Percentiles rank a stretch among this genome's conserved stretches.
phyloP scores from a whole-genome alignment of 1,140 invertebrate genomes.

The Neodiprion lecontei region DNA sequence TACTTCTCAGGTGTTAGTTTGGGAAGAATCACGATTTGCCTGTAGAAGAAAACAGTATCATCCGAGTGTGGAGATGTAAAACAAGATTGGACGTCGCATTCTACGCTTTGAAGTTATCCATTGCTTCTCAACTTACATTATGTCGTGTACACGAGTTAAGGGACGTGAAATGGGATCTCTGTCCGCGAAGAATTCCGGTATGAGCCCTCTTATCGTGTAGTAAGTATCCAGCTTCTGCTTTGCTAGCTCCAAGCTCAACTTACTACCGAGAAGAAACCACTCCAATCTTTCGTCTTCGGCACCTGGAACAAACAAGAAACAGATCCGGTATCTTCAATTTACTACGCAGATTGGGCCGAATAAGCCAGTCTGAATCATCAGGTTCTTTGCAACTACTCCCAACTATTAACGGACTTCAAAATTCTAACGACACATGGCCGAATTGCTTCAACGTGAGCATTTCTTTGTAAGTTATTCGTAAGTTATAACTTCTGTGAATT shows the following conservation, averaged over 20 bases:
- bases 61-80: neutral
- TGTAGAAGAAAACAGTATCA: conserved; percentile 20
- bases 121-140: conserved; percentile 23
- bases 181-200: conserved; percentile 57
- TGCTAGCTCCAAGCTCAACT: conserved; percentile 59
- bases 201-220: conserved; percentile 54
- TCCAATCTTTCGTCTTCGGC: conserved; percentile 53
- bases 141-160: conserved; percentile 34
- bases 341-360: too few relatives aligned
- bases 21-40: conserved; percentile 43
- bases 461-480: too few relatives aligned
- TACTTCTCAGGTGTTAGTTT: conserved; percentile 51
- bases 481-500: too few relatives aligned
- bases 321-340: too few relatives aligned
- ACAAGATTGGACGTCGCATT: too few relatives aligned
- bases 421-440: too few relatives aligned
- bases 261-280: conserved; percentile 54
- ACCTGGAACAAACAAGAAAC: conserved; percentile 31
- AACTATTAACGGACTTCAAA: too few relatives aligned
- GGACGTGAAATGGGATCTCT: conserved; percentile 53
- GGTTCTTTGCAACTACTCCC: too few relatives aligned
- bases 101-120: neutral
- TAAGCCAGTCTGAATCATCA: too few relatives aligned
- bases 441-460: too few relatives aligned
- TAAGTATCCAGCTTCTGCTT: conserved; percentile 62